Evolutionary conservation across 2,888 invertebrate species (phyloP).

Genomic region (Odontocolon sp.): DNA sequence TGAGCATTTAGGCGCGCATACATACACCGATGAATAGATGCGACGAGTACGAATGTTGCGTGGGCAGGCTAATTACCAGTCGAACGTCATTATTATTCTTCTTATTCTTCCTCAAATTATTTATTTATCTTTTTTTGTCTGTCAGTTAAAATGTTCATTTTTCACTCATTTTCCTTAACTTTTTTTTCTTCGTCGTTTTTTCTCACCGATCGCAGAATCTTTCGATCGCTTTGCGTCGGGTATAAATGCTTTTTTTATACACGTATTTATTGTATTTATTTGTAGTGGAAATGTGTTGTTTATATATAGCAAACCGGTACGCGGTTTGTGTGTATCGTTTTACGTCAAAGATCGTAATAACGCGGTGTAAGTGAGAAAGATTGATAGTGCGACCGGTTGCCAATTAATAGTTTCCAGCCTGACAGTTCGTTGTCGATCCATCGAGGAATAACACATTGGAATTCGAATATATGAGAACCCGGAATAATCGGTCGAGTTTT

Average conservation of each 20-base stretch:
- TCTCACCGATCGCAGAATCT: too few relatives aligned
- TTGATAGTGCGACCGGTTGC: slow-evolving; percentile 6
- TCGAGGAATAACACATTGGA: background rate
- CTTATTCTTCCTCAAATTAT: background rate
- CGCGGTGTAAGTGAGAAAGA: background rate
- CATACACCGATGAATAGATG: slow-evolving; percentile 66
- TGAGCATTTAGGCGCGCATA: slow-evolving; percentile 53
- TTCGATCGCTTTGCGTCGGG: too few relatives aligned
- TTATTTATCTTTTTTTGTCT: background rate
- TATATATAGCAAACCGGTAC: too few relatives aligned
- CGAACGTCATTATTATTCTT: background rate
- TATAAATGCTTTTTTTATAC: too few relatives aligned
- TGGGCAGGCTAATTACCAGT: slow-evolving; percentile 36
- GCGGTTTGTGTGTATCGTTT: background rate
- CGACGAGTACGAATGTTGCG: slow-evolving; percentile 54
- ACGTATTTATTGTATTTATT: too few relatives aligned
- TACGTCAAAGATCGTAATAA: background rate
- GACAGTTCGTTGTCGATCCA: slow-evolving; percentile 9
- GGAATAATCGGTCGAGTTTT: slow-evolving; percentile 7
- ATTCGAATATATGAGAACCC: background rate
- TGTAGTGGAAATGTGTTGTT: too few relatives aligned
- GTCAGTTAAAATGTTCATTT: background rate
- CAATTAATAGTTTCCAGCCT: slow-evolving; percentile 32
- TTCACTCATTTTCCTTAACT: too few relatives aligned
- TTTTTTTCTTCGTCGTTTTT: too few relatives aligned